Base-by-base conservation (phyloP, 2,888 invertebrate species). In the Marasmarcha lunaedactyla region DNA sequence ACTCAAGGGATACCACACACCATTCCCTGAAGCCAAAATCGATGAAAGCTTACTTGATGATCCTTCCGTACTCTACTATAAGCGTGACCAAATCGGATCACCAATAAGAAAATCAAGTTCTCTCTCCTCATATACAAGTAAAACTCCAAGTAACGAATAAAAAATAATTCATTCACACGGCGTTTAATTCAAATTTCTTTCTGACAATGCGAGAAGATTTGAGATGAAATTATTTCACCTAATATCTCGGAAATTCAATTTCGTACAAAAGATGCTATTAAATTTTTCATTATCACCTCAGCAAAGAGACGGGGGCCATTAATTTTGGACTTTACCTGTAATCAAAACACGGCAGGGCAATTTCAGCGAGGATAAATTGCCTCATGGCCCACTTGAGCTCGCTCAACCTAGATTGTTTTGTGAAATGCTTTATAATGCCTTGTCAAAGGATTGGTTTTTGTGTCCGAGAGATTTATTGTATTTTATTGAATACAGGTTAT, bases 211-310 rank as follows among this genome's bases (percentile, higher is more conserved):
- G 7, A 20, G 7, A 7, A 20, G 7, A 20, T 7, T 3, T 5
- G 20, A 20, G 20, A 20, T 20, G 20, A 7, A 20, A 20, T 20
- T 20, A 20, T 20, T 20, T 20, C 20, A n/a, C 20, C 20, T 20
- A 5, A 20, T 20, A 20, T 20, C 49, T 49, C 52, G 46, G 51
- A 62, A 70, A 72, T 74, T 69, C 63, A 71, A 73, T 72, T 73
- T 48, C 46, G 52, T 49, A 51, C 48, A 50, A 52, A 50, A 52
- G 52, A 55, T 46, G 55, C 59, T 56, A 63, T 72, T 66, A 68
- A 61, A 65, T 70, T 68, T 71, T 72, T 74, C 71, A 73, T 77
- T 70, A 73, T 68, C 59, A 57, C 56, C 51, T 51, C 52, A 44
- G 39, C 50, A 49, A 47, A 54, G 51, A 50, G 48, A 48, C 52